Evolutionary conservation across 1,140 invertebrate genomes (phyloP).

Genomic region (Solenopsis invicta): DNA sequence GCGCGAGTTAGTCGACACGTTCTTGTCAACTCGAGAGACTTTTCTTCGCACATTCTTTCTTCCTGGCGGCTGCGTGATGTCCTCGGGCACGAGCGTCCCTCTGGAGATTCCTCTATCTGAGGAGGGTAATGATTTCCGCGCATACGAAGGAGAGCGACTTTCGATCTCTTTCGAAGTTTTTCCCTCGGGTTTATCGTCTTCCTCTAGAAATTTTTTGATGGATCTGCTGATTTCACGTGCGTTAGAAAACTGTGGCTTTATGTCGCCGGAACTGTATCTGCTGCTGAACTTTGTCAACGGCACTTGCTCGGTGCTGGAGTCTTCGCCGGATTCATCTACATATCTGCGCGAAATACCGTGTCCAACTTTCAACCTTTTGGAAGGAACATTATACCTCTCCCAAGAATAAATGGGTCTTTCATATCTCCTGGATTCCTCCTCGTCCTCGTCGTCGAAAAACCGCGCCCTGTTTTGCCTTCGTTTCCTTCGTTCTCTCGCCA

Average conservation of each 20-base stretch:
- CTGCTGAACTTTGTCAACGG: conserved; percentile 75
- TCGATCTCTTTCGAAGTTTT: background rate
- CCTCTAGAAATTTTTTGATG: conserved; percentile 52
- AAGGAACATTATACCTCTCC: conserved; percentile 65
- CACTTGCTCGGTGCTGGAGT: conserved; percentile 55
- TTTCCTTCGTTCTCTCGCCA: conserved; percentile 64
- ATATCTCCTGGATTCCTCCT: conserved; percentile 39
- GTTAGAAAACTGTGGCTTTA: background rate
- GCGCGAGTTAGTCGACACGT: background rate
- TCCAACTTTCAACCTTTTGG: conserved; percentile 45
- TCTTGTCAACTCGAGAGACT: background rate
- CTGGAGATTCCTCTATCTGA: conserved; percentile 6
- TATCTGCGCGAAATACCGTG: conserved; percentile 30
- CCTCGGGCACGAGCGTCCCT: conserved; percentile 53
- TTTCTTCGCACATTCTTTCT: conserved; percentile 2
- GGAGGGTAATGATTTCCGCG: background rate
- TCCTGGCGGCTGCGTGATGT: conserved; percentile 37
- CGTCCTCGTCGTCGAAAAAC: conserved; percentile 53
- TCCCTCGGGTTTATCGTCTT: conserved; percentile 21
- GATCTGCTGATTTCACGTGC: conserved; percentile 60
- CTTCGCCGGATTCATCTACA: conserved; percentile 48
- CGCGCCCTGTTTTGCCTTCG: background rate
- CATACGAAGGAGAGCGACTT: background rate
- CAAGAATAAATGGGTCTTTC: conserved; percentile 68
- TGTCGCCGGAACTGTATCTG: conserved; percentile 65